Evolutionary conservation across 2,113 vertebrate species (phyloP), one percentile per base, ranked within the genome.

Genomic region (Sylvia atricapilla): DNA sequence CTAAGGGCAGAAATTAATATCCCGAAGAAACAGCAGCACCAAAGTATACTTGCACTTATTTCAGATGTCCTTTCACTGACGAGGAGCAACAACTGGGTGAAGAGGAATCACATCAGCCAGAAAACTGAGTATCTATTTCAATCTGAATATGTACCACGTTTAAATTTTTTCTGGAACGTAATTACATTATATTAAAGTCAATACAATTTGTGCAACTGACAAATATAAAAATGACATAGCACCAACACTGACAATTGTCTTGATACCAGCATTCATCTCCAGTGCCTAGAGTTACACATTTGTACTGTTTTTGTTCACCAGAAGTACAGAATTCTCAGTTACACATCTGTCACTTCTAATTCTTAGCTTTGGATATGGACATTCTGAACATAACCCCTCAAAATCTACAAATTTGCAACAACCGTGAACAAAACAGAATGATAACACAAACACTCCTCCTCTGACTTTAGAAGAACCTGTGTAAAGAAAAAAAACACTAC

Each of bases 211-310:
- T 44, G 66, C 75, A 96, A 84, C 53, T 82, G 58, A 69, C 90
- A 96, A 92, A 96, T 83, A 52, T 23, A 93, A 97, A 97, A 97
- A 92, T 72, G 50, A 90, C 90, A 89, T 8, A 77, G 90, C 63
- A 80, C 70, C 92, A 95, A 93, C 88, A 94, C 58, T 74, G 67
- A 87, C 87, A 95, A 90, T 13, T 87, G 72, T 68, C 74, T 81
- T 87, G 50, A 89, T 91, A 93, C 67, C 63, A 73, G 70, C 22
- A 87, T 58, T 94, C 64, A 77, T 93, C 91, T 94, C 53, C 35
- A 64, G 14, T n/a, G 86, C 68, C 95, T 13, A 87, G n/a, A 81
- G 80, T 84, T 93, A 95, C 50, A 55, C 59, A 72, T 93, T 81
- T 53, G 66, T 82, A 60, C 28, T 91, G 63, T n/a, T 91, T 96